phyloP scores from a whole-genome alignment of 2,113 vertebrate genomes.

The Poeciliopsis turrubarensis region DNA sequence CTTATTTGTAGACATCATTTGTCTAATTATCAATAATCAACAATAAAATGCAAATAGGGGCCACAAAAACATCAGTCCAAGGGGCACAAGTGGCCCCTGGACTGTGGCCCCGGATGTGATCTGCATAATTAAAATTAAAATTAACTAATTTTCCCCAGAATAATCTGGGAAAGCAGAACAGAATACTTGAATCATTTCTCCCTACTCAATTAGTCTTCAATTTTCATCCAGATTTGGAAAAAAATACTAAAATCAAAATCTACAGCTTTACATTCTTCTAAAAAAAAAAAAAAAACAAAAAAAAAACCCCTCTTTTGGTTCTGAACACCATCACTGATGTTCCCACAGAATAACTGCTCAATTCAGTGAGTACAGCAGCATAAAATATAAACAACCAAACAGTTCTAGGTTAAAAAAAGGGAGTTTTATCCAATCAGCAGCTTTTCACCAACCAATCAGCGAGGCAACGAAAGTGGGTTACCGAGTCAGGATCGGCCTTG shows the following conservation, averaged over 20 bases:
- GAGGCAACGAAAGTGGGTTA: constrained; percentile 68
- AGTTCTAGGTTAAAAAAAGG: constrained; percentile 2
- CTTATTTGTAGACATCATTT: no score
- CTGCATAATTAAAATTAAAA: no score
- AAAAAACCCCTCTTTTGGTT: neutral
- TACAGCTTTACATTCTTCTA: neutral
- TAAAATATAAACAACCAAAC: neutral
- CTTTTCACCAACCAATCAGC: constrained; percentile 14
- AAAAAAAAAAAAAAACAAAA: no score
- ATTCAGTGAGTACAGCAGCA: neutral
- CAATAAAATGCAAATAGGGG: no score
- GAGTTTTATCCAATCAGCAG: constrained; percentile 26
- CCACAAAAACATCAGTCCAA: no score
- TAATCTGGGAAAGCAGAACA: neutral
- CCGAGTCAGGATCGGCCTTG: constrained; percentile 91
- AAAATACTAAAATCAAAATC: neutral
- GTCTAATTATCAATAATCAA: no score
- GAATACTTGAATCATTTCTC: neutral
- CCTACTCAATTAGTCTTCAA: neutral
- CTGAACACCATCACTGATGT: neutral
- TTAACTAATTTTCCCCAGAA: no score
- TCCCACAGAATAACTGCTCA: no score
- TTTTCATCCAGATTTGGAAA: neutral
- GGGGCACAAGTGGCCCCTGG: no score
- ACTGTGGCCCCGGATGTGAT: no score